Evolutionary conservation across 2,113 vertebrate genomes (phyloP), one percentile per base, ranked within the genome.

Genomic region (Rhinopithecus roxellana): DNA sequence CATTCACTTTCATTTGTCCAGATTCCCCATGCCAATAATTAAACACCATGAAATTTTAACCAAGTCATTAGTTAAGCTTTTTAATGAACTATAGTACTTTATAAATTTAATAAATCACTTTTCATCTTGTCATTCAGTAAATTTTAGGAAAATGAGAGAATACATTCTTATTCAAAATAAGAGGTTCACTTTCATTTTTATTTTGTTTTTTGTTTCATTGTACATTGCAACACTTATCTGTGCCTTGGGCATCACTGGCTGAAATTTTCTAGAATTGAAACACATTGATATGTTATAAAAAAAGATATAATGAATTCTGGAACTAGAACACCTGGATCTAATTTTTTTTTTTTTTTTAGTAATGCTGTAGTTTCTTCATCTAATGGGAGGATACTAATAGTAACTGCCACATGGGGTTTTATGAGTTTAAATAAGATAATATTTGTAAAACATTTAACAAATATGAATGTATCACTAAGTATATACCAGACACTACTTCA

Each of bases 1-100:
- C 10, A 35, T 59, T 78, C 50, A 61, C 2, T 89, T 97, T 69
- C 82, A 94, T 89, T 93, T 96, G 61, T 82, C 90, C 89, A 43
- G 1, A 94, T 93, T 84, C 43, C 8, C 45, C 23, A 43, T 74
- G 67, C 27, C 89, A 59, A 86, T 78, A 22, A 82, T 93, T 77
- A 90, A 96, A 64, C 40, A 67, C 22, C 27, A 84, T 48, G 80
- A 61, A 95, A 80, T 45, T 72, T 88, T 89, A 57, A 17, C 55
- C 30, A 81, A 27, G 9, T 69, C 23, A 25, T 90, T 69, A 81
- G 38, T 87, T 92, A 88, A 88, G 90, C 85, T 75, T 96, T 78
- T 90, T 64, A 90, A 80, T 30, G 78, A 96, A 90, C 50, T 61
- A 11, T 80, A 50, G 22, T 14, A 20, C 79, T 50, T 61, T 23